Evolutionary conservation across 2,888 invertebrate genomes (phyloP).

Genomic region (Metacarcinus magister): DNA sequence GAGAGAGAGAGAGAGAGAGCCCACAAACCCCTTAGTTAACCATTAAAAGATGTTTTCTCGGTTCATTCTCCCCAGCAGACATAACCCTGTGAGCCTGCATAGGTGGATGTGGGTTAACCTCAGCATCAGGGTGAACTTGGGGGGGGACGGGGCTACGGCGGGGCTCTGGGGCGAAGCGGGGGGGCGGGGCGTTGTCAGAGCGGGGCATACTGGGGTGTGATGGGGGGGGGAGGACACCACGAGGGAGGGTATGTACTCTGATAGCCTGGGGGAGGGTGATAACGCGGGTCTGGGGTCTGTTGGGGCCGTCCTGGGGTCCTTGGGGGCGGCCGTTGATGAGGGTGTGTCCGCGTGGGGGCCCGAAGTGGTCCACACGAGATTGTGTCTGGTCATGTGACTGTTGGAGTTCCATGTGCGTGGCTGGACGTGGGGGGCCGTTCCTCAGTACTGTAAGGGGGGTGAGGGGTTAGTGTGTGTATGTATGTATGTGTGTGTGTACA

Average conservation of each 20-base stretch:
- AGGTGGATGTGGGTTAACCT: neutral
- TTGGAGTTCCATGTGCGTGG: conserved; percentile 82
- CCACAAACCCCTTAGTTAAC: neutral
- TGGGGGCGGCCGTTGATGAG: conserved; percentile 62
- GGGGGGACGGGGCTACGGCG: neutral
- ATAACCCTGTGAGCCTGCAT: neutral
- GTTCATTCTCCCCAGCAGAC: neutral
- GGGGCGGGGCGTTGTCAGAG: neutral
- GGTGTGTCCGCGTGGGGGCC: conserved; percentile 79
- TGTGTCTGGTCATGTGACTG: conserved; percentile 17
- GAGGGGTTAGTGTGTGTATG: no score
- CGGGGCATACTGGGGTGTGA: conserved; percentile 7
- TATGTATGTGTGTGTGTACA: no score
- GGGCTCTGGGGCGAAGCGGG: neutral
- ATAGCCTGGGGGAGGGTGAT: conserved; percentile 50
- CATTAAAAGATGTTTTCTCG: conserved; percentile 39
- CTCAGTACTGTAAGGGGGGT: neutral
- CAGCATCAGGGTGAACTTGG: neutral
- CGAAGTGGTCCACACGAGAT: conserved; percentile 69
- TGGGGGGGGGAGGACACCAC: neutral
- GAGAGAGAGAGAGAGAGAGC: neutral
- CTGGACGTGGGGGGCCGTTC: conserved; percentile 57
- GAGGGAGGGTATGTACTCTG: neutral
- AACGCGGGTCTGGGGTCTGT: neutral
- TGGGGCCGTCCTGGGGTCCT: neutral